Percentiles rank a stretch among this genome's conserved stretches.
phyloP scores from a whole-genome alignment of 92 coral and sea anemone genomes.

The Bergia sp. region DNA sequence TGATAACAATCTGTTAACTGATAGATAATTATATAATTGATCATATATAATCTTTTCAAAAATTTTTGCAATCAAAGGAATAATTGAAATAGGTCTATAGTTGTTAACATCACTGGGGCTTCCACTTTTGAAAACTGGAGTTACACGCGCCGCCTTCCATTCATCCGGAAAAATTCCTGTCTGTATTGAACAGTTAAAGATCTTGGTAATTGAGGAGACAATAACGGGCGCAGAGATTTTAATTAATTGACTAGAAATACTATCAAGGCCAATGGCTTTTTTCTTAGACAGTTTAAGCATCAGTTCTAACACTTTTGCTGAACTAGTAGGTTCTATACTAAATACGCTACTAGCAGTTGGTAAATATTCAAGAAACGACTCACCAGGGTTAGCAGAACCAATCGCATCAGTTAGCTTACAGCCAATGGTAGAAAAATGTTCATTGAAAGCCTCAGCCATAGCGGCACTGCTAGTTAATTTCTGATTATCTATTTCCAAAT shows the following conservation, averaged over 20 bases:
- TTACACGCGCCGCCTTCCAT: too few relatives aligned
- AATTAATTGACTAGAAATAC: background rate
- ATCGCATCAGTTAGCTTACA: background rate
- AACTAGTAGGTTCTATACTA: background rate
- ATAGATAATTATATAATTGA: too few relatives aligned
- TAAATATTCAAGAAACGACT: constrained; percentile 1
- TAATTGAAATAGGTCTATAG: too few relatives aligned
- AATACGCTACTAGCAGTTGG: background rate
- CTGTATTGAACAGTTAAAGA: background rate
- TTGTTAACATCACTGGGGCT: too few relatives aligned
- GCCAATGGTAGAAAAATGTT: constrained; percentile 13
- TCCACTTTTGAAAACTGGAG: too few relatives aligned
- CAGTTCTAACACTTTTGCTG: too few relatives aligned
- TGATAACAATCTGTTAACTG: too few relatives aligned
- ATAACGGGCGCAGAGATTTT: background rate
- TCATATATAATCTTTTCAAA: too few relatives aligned
- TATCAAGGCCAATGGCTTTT: constrained; percentile 31
- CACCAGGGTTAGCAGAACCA: background rate
- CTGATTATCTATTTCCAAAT: background rate
- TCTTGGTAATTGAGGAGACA: background rate
- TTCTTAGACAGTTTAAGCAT: background rate
- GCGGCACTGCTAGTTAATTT: background rate
- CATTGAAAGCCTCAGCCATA: constrained; percentile 3
- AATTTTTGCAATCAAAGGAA: too few relatives aligned
- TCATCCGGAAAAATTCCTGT: too few relatives aligned